Evolutionary conservation across 30 jellyfish, hydroid and myxozoan species (phyloP).

Genomic region (Aurelia sp.): DNA sequence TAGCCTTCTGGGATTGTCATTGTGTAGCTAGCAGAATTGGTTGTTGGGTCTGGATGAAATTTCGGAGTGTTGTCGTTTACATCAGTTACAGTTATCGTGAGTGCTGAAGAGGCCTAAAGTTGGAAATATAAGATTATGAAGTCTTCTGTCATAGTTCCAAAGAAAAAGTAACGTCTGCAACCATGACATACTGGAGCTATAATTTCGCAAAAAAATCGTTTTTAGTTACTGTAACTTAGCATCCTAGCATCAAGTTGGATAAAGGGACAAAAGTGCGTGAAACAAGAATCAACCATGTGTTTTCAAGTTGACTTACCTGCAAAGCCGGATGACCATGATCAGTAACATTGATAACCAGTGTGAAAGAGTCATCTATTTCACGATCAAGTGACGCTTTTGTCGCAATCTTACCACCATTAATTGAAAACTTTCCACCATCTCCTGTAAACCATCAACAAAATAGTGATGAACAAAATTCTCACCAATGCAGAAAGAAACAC

Average conservation of each 20-base stretch:
- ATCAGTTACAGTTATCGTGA: conserved; percentile 46
- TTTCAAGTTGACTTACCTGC: conserved; percentile 25
- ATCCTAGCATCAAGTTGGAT: too few relatives aligned
- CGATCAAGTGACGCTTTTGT: conserved; percentile 57
- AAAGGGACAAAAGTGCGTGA: too few relatives aligned
- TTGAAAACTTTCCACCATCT: conserved; percentile 22
- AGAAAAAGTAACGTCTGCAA: too few relatives aligned
- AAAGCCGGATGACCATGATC: conserved; percentile 56
- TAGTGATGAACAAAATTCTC: not conserved
- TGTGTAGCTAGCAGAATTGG: conserved; percentile 56
- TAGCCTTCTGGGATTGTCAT: conserved; percentile 48
- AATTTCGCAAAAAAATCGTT: too few relatives aligned
- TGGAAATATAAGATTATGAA: too few relatives aligned
- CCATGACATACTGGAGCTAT: too few relatives aligned
- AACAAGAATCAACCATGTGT: not conserved
- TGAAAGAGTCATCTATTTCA: conserved; percentile 33
- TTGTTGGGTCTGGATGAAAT: conserved; percentile 71
- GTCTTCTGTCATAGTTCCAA: not conserved
- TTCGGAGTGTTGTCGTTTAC: conserved; percentile 80
- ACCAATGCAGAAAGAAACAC: too few relatives aligned
- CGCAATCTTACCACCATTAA: conserved; percentile 32
- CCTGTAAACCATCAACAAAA: not conserved
- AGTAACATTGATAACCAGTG: conserved; percentile 34
- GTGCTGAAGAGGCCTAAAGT: conserved; percentile 32
- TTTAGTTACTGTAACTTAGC: too few relatives aligned